Conservation (phyloP, 2,797 vertebrate genomes). For the Peromyscus attwateri region DNA sequence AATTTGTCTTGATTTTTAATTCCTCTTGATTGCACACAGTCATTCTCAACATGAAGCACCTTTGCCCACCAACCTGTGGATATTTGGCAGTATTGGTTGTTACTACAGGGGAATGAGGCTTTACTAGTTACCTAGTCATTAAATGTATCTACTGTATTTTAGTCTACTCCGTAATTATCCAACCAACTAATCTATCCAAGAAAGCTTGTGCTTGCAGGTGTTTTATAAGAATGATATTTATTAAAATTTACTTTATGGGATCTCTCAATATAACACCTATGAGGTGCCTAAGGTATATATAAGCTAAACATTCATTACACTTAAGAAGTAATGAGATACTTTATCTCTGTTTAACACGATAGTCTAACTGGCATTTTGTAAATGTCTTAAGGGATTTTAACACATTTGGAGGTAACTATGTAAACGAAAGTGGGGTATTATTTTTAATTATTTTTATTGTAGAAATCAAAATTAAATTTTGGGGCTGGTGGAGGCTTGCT, state of each 20-base stretch:
- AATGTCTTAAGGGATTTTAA: not conserved
- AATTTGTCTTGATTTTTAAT: not conserved
- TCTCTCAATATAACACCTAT: not conserved
- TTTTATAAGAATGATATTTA: not conserved
- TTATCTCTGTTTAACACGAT: conserved; percentile 2
- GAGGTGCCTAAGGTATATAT: not conserved
- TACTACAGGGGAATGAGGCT: not conserved
- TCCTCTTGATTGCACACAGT: not conserved
- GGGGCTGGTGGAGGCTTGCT: not conserved
- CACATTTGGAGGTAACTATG: not conserved
- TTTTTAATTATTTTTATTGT: not conserved
- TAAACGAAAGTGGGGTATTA: not conserved
- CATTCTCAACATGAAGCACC: not conserved
- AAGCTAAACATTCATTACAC: not conserved
- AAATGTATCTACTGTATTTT: not conserved
- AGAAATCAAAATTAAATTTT: not conserved
- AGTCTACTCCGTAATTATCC: not conserved
- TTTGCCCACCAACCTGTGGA: too few species aligned
- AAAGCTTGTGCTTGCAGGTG: not conserved
- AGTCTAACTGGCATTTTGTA: not conserved
- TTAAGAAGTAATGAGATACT: not conserved
- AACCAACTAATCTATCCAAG: not conserved
- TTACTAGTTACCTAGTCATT: not conserved
- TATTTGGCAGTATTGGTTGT: not conserved
- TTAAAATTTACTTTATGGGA: not conserved